Percentiles rank a stretch among this genome's conserved stretches.
These are phyloP conservation scores for Eurypyga helias DNA, from an alignment of 2,113 vertebrate genomes.

Conservation along the genomic window DNA sequence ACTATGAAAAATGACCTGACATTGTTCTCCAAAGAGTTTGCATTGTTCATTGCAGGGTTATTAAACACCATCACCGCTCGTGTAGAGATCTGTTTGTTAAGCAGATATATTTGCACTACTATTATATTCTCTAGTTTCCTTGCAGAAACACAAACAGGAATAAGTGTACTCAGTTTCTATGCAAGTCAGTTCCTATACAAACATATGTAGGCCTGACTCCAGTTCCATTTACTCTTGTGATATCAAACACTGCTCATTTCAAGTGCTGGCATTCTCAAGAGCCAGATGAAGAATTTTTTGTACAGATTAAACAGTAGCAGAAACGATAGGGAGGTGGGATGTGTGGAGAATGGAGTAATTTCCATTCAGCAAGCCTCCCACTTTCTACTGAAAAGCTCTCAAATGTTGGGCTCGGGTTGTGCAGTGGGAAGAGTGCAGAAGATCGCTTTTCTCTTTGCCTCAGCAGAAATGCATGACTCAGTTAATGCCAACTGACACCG, in stretches of 20 bases:
- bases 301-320: constrained; percentile 27
- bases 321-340: constrained; percentile 27
- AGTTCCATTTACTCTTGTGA: background rate
- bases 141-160: background rate
- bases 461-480: background rate
- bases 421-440: background rate
- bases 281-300: constrained; percentile 22
- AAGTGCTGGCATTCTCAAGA: constrained; percentile 4
- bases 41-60: background rate
- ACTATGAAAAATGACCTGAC: background rate
- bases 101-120: background rate
- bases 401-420: background rate
- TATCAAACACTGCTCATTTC: constrained; percentile 37
- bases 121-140: background rate
- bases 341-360: constrained; percentile 32
- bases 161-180: background rate
- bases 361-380: constrained; percentile 44
- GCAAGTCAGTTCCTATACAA: background rate
- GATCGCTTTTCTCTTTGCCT: constrained; percentile 20
- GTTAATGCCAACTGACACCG: background rate
- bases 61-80: background rate
- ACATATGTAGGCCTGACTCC: background rate
- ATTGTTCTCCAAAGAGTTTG: background rate
- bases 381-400: background rate
- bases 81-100: background rate